Conservation (phyloP, 1,140 invertebrate genomes). For the Drosophila persimilis region DNA sequence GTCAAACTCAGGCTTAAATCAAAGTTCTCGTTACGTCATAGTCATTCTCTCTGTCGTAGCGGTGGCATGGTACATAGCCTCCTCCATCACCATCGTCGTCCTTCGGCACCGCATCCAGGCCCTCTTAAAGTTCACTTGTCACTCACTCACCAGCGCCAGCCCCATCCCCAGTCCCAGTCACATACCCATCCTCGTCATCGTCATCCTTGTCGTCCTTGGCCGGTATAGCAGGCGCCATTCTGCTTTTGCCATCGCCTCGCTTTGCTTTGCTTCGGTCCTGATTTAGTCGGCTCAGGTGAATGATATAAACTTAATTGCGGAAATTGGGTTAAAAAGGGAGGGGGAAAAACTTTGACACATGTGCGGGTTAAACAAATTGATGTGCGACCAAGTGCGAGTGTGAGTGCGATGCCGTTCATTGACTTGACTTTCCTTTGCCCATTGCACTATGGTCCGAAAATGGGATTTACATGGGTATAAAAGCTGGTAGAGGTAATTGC, state of each 20-base stretch:
- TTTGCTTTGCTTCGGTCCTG: slow-evolving; percentile 33
- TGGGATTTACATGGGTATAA: too few relatives aligned
- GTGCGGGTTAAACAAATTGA: slow-evolving; percentile 79
- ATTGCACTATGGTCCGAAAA: slow-evolving; percentile 24
- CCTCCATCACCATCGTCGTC: too few relatives aligned
- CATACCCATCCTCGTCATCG: too few relatives aligned
- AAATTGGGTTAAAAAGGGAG: slow-evolving; percentile 73
- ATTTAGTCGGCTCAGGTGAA: slow-evolving; percentile 57
- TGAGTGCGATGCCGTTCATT: slow-evolving; percentile 59
- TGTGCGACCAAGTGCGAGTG: slow-evolving; percentile 36
- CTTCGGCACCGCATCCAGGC: slow-evolving; percentile 6
- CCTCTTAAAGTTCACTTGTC: slow-evolving; percentile 31
- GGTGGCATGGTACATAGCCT: too few relatives aligned
- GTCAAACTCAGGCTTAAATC: too few relatives aligned
- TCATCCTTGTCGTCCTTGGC: slow-evolving; percentile 23
- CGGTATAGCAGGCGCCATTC: slow-evolving; percentile 3
- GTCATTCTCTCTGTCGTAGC: too few relatives aligned
- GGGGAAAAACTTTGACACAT: slow-evolving; percentile 69
- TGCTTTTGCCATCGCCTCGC: slow-evolving; percentile 11
- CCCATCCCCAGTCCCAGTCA: too few relatives aligned
- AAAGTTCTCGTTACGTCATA: too few relatives aligned
- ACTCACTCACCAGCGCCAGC: slow-evolving; percentile 1
- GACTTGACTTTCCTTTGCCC: slow-evolving; percentile 68
- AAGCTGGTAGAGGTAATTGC: too few relatives aligned
- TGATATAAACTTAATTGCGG: slow-evolving; percentile 81